Evolutionary conservation across 1,140 invertebrate genomes (phyloP).

Genomic region (Ostrea denselamellosa): DNA sequence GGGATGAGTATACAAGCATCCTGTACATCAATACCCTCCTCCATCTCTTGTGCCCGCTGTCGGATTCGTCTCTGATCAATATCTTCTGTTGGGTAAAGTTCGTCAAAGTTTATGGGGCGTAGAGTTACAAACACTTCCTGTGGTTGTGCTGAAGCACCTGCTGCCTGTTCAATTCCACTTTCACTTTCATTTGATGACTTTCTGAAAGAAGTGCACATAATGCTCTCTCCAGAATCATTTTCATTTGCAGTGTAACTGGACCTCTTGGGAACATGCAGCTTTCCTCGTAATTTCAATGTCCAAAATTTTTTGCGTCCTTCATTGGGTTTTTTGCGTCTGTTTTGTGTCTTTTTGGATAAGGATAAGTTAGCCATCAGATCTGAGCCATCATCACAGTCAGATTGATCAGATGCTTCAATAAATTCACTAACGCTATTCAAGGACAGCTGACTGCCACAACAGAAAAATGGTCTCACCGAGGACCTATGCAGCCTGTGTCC

Average conservation of each 20-base stretch:
- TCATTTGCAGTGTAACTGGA: constrained; percentile 48
- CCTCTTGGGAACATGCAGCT: constrained; percentile 58
- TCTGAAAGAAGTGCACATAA: constrained; percentile 59
- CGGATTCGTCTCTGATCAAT: constrained; percentile 86
- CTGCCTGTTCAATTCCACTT: background rate
- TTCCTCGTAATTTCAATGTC: constrained; percentile 66
- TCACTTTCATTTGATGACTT: constrained; percentile 46
- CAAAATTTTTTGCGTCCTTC: constrained; percentile 68
- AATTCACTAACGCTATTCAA: constrained; percentile 66
- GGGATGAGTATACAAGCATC: constrained; percentile 52
- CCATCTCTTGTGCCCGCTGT: constrained; percentile 87
- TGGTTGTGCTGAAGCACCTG: constrained; percentile 18
- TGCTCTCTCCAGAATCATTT: constrained; percentile 42
- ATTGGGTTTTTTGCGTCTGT: constrained; percentile 53
- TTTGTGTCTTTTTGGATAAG: constrained; percentile 42
- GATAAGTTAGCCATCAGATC: constrained; percentile 46
- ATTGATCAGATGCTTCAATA: constrained; percentile 59
- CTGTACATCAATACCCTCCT: constrained; percentile 83
- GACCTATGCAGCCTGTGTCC: constrained; percentile 66
- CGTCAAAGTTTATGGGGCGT: constrained; percentile 62
- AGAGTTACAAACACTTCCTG: constrained; percentile 45
- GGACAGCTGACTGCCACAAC: constrained; percentile 75
- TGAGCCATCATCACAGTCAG: constrained; percentile 60
- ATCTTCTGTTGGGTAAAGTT: constrained; percentile 82
- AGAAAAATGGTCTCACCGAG: constrained; percentile 74